These are phyloP conservation scores for Pardosa pseudoannulata DNA, from an alignment of 2,888 invertebrate species.

Conservation along the genomic window DNA sequence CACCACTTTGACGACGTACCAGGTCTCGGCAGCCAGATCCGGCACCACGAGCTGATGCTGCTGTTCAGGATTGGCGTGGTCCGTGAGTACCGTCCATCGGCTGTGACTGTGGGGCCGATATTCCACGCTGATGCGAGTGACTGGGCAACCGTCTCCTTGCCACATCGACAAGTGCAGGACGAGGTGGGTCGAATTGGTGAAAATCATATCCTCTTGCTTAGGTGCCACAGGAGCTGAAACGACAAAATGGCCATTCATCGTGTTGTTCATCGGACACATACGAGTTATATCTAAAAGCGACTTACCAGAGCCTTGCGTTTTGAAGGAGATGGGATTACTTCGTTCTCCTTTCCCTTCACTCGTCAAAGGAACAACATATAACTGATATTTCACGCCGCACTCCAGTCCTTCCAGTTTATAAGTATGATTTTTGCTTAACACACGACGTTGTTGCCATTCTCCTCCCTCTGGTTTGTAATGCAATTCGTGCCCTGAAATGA, in stretches of 20 bases:
- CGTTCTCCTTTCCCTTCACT: conserved; percentile 78
- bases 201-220: conserved; percentile 77
- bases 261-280: no score
- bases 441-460: conserved; percentile 83
- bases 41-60: conserved; percentile 74
- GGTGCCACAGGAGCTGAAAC: conserved; percentile 78
- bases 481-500: conserved; percentile 87
- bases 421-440: conserved; percentile 82
- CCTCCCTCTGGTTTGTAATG: conserved; percentile 81
- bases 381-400: conserved; percentile 95
- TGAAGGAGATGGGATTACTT: conserved; percentile 77
- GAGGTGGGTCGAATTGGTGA: conserved; percentile 78
- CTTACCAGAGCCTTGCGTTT: conserved; percentile 78
- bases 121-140: conserved; percentile 78
- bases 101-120: conserved; percentile 75
- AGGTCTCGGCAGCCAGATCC: conserved; percentile 75
- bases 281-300: no score
- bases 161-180: conserved; percentile 78
- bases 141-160: conserved; percentile 78
- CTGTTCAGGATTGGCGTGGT: conserved; percentile 75
- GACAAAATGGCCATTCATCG: not conserved
- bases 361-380: conserved; percentile 94
- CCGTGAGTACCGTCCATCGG: conserved; percentile 75
- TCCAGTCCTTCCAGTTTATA: conserved; percentile 86
- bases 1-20: conserved; percentile 76